Conservation (phyloP, 2,797 vertebrate species). For the Eurystomus glaucurus region DNA sequence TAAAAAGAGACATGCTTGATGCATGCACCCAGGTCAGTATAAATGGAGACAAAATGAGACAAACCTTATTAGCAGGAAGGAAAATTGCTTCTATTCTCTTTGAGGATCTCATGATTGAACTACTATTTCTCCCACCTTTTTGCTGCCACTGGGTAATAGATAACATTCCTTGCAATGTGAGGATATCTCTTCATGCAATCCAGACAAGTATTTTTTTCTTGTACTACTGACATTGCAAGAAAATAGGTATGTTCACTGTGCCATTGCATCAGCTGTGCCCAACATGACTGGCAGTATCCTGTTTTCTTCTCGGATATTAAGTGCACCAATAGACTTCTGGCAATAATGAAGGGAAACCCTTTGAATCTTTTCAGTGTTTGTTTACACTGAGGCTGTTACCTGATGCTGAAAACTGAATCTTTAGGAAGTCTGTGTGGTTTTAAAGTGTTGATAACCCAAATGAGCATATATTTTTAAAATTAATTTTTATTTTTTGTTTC, state of each 20-base stretch:
- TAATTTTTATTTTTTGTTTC: background rate
- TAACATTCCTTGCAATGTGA: background rate
- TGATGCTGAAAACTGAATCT: background rate
- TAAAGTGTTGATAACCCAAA: background rate
- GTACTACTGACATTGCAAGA: background rate
- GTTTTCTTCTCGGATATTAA: background rate
- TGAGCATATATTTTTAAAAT: background rate
- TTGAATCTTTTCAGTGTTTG: background rate
- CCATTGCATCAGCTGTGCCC: background rate
- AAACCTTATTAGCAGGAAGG: background rate
- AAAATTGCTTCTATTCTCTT: background rate
- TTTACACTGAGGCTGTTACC: background rate
- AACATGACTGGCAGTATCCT: background rate
- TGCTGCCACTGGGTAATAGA: rapidly evolving
- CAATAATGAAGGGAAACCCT: background rate
- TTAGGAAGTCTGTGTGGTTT: background rate
- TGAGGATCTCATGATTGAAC: background rate
- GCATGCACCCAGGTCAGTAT: background rate
- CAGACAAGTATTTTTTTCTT: background rate
- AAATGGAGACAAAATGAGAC: background rate
- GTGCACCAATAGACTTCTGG: background rate
- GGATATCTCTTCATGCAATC: background rate
- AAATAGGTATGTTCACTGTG: rapidly evolving
- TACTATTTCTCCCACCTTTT: background rate
- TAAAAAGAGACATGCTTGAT: background rate